Evolutionary conservation across 2,888 invertebrate species (phyloP), one percentile per base, ranked within the genome.

Genomic region (Macrostomum cliftonense): DNA sequence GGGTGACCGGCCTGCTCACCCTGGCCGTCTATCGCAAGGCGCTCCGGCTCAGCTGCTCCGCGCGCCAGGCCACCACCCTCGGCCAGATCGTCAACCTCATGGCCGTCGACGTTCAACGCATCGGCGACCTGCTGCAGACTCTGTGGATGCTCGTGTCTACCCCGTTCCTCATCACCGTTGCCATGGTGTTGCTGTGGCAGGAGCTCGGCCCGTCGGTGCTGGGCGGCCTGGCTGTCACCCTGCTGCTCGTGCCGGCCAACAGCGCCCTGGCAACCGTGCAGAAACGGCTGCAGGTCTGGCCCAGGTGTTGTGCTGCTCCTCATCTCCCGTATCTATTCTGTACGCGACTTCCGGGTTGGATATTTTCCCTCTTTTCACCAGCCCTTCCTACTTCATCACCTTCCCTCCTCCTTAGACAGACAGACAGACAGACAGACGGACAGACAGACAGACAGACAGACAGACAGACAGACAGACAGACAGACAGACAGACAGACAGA

Each of bases 221-320:
- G 7, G 87, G 89, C 45, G 89, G 89, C n/a, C 72, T 95, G 45
- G 83, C 81, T 2, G 83, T 93, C 39, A 85, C 95, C 83, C 79
- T 93, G 40, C 77, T 91, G 45, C 76, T 93, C 50, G 85, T 95
- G 4, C 73, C 69, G 4, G 47, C 68, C 50, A 70, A 70, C 58
- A 64, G 61, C 28, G 37, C 61, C 48, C 61, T 70, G 20, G 67
- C 66, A 36, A 63, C 63, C 56, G 62, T 62, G 47, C 55, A 57
- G 13, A 60, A 63, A 50, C 53, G 60, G 46, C 59, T 63, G 40
- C 68, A 70, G 60, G 68, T 68, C 28, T 28, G 28, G 4, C 9
- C 5, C 28, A 28, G n/a, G n/a, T n/a, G n/a, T n/a, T n/a, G n/a
- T n/a, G n/a, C n/a, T n/a, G n/a, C n/a, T n/a, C n/a, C n/a, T n/a